Evolutionary conservation across 2,888 invertebrate genomes (phyloP).

Genomic region (Vesta saturnalis): DNA sequence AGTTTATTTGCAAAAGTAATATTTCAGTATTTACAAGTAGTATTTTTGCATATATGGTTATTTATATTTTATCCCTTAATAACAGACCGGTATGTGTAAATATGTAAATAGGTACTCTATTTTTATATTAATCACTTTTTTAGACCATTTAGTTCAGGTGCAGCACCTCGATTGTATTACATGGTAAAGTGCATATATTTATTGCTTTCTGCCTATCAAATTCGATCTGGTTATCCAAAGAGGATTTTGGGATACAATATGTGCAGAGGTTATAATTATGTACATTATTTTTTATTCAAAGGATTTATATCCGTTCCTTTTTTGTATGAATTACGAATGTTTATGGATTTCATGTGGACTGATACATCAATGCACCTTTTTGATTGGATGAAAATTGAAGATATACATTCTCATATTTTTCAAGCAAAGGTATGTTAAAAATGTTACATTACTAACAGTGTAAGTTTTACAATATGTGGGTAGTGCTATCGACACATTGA

Average conservation of each 20-base stretch:
- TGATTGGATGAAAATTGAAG: conserved; percentile 99
- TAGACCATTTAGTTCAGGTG: conserved; percentile 83
- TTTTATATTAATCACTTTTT: conserved; percentile 28
- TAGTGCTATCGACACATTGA: conserved; percentile 87
- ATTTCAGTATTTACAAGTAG: conserved; percentile 91
- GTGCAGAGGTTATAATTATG: conserved; percentile 93
- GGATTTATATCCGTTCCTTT: conserved; percentile 97
- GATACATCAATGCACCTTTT: conserved; percentile 98
- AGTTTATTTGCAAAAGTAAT: conserved; percentile 90
- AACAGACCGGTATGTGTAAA: conserved; percentile 79
- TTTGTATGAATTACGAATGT: conserved; percentile 93
- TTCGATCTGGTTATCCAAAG: conserved; percentile 96
- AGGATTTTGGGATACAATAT: conserved; percentile 98
- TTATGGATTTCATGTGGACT: conserved; percentile 99
- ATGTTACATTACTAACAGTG: conserved; percentile 37
- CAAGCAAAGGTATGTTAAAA: conserved; percentile 82
- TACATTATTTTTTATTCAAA: conserved; percentile 94
- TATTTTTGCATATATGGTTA: conserved; percentile 96
- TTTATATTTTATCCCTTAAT: conserved; percentile 95
- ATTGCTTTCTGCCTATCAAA: conserved; percentile 96
- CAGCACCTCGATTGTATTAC: conserved; percentile 96
- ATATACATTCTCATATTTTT: conserved; percentile 96
- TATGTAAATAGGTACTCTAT: neutral
- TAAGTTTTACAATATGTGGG: neutral
- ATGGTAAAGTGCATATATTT: conserved; percentile 98